phyloP scores from a whole-genome alignment of 2,797 vertebrate genomes.

The Anas georgica region DNA sequence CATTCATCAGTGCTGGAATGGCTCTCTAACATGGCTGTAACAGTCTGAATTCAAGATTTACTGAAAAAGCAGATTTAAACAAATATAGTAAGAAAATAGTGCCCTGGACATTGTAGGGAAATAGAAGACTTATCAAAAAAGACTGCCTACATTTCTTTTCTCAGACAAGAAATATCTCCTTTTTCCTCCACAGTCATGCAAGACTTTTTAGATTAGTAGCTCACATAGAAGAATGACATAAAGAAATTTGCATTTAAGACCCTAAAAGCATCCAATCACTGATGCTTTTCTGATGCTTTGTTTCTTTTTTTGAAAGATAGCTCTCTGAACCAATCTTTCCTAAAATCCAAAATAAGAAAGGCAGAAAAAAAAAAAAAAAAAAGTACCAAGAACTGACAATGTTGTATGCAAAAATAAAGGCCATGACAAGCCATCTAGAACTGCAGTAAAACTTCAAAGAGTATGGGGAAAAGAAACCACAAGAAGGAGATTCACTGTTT shows the following conservation, averaged over 20 bases:
- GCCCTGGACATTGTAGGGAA: too few species aligned
- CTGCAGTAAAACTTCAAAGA: neutral
- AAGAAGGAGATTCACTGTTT: neutral
- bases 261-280: neutral
- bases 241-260: neutral
- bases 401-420: neutral
- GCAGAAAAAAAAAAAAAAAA: neutral
- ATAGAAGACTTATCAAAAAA: rapidly evolving
- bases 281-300: too few species aligned
- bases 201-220: neutral
- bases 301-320: neutral
- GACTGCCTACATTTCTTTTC: neutral
- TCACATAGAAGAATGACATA: neutral
- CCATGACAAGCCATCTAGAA: neutral
- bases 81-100: neutral
- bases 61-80: neutral
- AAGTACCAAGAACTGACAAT: neutral
- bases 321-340: neutral
- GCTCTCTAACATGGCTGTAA: neutral
- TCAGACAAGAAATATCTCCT: neutral
- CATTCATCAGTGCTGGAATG: neutral
- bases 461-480: neutral
- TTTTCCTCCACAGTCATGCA: neutral
- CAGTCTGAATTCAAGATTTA: neutral
- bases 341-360: neutral